These are phyloP conservation scores for Nothobranchius furzeri DNA, from an alignment of 2,113 vertebrate species.

Conservation along the genomic window DNA sequence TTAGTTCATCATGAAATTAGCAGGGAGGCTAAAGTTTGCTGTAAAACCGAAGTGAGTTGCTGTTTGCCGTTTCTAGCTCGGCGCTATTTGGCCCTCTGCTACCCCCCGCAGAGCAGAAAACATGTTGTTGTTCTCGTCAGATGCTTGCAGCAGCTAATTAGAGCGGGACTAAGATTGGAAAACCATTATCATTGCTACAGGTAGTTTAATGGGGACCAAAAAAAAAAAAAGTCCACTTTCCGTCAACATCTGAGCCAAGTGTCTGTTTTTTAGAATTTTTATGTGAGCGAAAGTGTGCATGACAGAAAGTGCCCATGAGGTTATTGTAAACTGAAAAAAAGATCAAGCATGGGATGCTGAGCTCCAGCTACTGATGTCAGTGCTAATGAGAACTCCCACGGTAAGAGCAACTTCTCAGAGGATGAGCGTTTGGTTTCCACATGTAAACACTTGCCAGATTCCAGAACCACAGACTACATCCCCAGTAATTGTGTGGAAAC, in stretches of 20 bases:
- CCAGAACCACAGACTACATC: conserved; percentile 6
- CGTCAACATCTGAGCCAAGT: conserved; percentile 40
- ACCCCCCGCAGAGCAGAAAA: conserved; percentile 84
- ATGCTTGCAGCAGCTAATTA: conserved; percentile 89
- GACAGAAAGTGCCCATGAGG: conserved; percentile 23
- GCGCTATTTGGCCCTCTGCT: conserved; percentile 63
- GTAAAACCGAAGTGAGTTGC: conserved; percentile 20
- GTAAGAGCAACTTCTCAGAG: conserved; percentile 27
- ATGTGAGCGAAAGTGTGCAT: conserved; percentile 14
- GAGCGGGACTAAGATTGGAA: conserved; percentile 63
- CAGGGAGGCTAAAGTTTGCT: conserved; percentile 24
- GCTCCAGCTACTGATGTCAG: conserved; percentile 35
- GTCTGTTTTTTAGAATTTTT: conserved; percentile 26
- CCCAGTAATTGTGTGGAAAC: conserved; percentile 34
- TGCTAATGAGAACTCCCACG: conserved; percentile 50
- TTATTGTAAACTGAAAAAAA: conserved; percentile 34
- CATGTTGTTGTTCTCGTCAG: conserved; percentile 85
- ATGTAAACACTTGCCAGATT: conserved; percentile 42
- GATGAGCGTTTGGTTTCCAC: conserved; percentile 41
- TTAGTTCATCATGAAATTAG: conserved; percentile 27
- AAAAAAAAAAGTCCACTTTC: neutral
- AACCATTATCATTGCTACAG: conserved; percentile 31
- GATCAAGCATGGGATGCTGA: conserved; percentile 41
- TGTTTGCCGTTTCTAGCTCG: conserved; percentile 38
- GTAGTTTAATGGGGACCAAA: conserved; percentile 2